Evolutionary conservation across 2,888 invertebrate genomes (phyloP).

Genomic region (Lymantria monacha): DNA sequence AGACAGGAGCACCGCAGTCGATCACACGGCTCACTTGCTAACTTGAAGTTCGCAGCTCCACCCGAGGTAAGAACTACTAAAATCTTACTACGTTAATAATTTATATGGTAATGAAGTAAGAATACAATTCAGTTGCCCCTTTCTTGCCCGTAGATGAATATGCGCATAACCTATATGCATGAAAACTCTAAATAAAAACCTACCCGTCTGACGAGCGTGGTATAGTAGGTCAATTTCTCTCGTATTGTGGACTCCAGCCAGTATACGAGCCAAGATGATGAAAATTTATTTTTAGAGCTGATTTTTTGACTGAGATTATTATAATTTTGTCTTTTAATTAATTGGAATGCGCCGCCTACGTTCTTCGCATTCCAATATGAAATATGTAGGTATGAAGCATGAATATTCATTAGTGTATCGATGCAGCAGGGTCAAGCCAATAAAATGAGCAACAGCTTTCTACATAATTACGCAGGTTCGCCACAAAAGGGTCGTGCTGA

Average conservation of each 20-base stretch:
- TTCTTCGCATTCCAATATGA: conserved; percentile 7
- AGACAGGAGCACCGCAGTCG: conserved; percentile 96
- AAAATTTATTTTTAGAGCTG: no score
- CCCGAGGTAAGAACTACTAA: conserved; percentile 65
- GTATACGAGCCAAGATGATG: no score
- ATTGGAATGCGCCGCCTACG: not conserved
- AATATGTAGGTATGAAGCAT: conserved; percentile 6
- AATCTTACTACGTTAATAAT: not conserved
- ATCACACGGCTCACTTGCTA: conserved; percentile 95
- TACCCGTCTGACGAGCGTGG: not conserved
- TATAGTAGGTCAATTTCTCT: no score
- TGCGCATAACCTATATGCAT: no score
- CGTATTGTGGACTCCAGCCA: no score
- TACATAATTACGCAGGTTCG: conserved; percentile 14
- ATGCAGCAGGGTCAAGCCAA: conserved; percentile 23
- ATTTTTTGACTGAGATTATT: no score
- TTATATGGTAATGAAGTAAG: not conserved
- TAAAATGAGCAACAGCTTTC: conserved; percentile 23
- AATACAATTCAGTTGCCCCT: not conserved
- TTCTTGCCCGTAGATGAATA: no score
- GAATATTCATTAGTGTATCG: conserved; percentile 18
- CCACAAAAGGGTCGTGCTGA: conserved; percentile 21
- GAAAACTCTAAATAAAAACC: not conserved
- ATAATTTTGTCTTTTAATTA: no score
- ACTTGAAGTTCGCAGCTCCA: conserved; percentile 93